Evolutionary conservation across 2,113 vertebrate genomes (phyloP).

Genomic region (Indicator indicator): DNA sequence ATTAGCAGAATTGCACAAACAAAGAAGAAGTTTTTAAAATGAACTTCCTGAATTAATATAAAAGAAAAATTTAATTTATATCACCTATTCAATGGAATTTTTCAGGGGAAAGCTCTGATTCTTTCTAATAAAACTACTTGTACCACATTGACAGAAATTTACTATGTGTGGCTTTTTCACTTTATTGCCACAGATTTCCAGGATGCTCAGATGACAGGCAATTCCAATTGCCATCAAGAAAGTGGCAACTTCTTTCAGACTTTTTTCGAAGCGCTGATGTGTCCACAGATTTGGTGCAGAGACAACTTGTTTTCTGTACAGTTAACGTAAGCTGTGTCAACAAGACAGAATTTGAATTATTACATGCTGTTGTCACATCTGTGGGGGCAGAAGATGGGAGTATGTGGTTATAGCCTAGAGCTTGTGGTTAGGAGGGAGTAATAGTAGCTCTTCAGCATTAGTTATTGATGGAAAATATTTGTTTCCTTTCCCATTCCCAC

Average conservation of each 20-base stretch:
- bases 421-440: conserved; percentile 71
- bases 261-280: conserved; percentile 71
- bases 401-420: conserved; percentile 67
- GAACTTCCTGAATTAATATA: neutral
- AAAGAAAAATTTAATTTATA: neutral
- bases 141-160: neutral
- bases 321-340: conserved; percentile 80
- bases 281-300: conserved; percentile 65
- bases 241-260: conserved; percentile 51
- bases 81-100: neutral
- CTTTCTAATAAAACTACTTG: neutral
- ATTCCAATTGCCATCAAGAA: conserved; percentile 23
- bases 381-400: conserved; percentile 73
- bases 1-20: neutral
- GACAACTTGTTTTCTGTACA: conserved; percentile 73
- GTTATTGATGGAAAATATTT: conserved; percentile 78
- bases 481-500: conserved; percentile 57
- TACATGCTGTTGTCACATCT: conserved; percentile 61
- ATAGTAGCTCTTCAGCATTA: conserved; percentile 59
- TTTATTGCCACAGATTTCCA: neutral
- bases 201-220: neutral
- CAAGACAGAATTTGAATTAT: conserved; percentile 76
- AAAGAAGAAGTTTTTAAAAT: neutral
- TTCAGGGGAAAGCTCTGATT: neutral
- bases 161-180: neutral